Percentiles rank a stretch among this genome's conserved stretches.
Conservation (phyloP, 2,797 vertebrate genomes). For the Scarus forsteni region DNA sequence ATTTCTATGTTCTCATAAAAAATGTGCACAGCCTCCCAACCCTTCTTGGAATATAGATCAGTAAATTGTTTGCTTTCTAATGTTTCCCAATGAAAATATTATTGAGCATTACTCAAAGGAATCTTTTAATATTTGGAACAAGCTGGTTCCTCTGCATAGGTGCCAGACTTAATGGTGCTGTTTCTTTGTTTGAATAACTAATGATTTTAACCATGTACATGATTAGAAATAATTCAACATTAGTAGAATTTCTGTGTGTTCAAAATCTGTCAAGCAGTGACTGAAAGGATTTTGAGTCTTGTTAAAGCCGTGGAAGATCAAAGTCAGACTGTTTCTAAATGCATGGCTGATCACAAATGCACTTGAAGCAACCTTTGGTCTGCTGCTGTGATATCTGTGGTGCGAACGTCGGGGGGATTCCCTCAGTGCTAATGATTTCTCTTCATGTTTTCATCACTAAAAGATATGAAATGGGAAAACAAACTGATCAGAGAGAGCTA, state of each 20-base stretch:
- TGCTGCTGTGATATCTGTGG: slow-evolving; percentile 19
- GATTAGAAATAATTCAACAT: not conserved
- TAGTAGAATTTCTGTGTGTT: too few relatives aligned
- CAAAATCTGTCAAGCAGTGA: not conserved
- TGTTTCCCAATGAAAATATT: too few relatives aligned
- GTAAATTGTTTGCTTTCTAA: too few relatives aligned
- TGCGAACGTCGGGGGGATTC: slow-evolving; percentile 27
- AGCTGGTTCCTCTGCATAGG: not conserved
- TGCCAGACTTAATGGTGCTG: not conserved
- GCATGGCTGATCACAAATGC: slow-evolving; percentile 14
- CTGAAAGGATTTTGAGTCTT: slow-evolving; percentile 4
- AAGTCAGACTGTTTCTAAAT: slow-evolving; percentile 28
- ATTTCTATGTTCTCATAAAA: too few relatives aligned
- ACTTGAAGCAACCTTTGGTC: slow-evolving; percentile 32
- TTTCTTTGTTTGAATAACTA: not conserved
- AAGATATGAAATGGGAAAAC: slow-evolving; percentile 53
- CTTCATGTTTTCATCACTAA: slow-evolving; percentile 38
- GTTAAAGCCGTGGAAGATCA: slow-evolving; percentile 11
- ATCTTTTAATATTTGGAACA: not conserved
- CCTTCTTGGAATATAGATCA: too few relatives aligned
- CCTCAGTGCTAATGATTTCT: slow-evolving; percentile 33
- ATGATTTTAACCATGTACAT: not conserved
- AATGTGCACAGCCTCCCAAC: too few relatives aligned
- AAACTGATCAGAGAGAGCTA: slow-evolving; percentile 40
- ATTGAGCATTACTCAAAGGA: too few relatives aligned